Conservation (phyloP, 2,113 vertebrate genomes). For the Rhinichthys klamathensis region DNA sequence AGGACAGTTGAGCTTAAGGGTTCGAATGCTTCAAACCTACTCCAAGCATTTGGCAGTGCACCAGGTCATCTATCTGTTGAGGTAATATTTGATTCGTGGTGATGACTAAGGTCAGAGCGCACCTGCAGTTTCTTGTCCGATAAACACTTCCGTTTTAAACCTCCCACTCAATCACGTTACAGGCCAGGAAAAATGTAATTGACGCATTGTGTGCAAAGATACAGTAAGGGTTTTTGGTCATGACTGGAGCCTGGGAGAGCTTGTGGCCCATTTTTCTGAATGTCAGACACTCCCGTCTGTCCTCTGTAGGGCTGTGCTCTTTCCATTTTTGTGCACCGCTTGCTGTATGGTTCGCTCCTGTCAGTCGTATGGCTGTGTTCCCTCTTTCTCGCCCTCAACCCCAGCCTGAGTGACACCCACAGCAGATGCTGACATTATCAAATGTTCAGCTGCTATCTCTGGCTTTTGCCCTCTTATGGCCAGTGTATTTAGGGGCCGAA, state of each 20-base stretch:
- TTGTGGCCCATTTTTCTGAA: constrained; percentile 21
- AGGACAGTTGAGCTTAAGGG: constrained; percentile 10
- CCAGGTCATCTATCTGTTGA: constrained; percentile 13
- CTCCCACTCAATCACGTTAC: not conserved
- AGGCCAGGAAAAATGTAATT: not conserved
- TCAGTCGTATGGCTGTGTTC: constrained; percentile 21
- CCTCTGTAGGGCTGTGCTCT: constrained; percentile 42
- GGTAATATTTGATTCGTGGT: constrained; percentile 47
- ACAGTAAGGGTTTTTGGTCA: not conserved
- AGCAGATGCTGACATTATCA: constrained; percentile 99
- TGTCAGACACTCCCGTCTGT: constrained; percentile 29
- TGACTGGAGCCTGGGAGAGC: constrained; percentile 30
- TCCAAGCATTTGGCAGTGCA: not conserved
- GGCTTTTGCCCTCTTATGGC: constrained; percentile 98
- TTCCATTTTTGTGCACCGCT: constrained; percentile 42
- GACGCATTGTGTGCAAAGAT: not conserved
- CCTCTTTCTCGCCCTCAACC: constrained; percentile 53
- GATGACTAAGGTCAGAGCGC: constrained; percentile 19
- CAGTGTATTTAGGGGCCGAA: constrained; percentile 82
- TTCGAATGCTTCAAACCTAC: not conserved
- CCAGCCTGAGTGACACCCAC: constrained; percentile 89
- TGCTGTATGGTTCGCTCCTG: constrained; percentile 36
- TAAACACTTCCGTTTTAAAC: not conserved
- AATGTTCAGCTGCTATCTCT: constrained; percentile 81
- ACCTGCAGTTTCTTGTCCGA: not conserved